These are phyloP conservation scores for Mesembrinibis cayennensis DNA, from an alignment of 2,113 vertebrate genomes.

Conservation along the genomic window DNA sequence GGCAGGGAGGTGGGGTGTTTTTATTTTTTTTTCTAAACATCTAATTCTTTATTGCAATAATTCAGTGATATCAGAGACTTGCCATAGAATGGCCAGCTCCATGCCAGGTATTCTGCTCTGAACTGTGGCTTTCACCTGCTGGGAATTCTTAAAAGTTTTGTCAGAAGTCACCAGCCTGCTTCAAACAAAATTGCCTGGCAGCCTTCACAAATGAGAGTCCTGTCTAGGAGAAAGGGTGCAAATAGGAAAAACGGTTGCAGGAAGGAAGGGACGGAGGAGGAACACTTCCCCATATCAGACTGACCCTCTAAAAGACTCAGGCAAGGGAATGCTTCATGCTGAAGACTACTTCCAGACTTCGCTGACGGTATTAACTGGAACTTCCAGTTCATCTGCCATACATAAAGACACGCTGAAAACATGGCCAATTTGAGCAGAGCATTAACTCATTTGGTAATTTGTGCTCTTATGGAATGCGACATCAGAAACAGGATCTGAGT, in stretches of 20 bases:
- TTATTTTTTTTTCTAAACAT: not conserved
- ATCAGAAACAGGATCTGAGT: not conserved
- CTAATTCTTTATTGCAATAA: not conserved
- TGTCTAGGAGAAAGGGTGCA: not conserved
- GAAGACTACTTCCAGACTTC: not conserved
- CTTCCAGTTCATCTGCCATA: slow-evolving; percentile 18
- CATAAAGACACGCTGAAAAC: not conserved
- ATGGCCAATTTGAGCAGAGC: not conserved
- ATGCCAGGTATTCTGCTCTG: not conserved
- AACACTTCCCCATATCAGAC: not conserved
- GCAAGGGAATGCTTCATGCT: not conserved
- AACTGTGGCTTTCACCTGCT: not conserved
- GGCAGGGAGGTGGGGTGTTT: not conserved
- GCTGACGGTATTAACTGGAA: slow-evolving; percentile 8
- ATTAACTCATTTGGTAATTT: not conserved
- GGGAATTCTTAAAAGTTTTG: not conserved
- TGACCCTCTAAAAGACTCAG: not conserved
- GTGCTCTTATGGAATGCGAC: slow-evolving; percentile 21
- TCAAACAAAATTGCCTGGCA: not conserved
- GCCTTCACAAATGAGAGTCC: not conserved
- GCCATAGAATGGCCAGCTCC: not conserved
- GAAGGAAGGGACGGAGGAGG: not conserved
- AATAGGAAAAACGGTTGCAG: not conserved
- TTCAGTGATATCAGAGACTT: not conserved
- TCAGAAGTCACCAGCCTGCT: not conserved